Evolutionary conservation across 92 coral and sea anemone genomes (phyloP).

Genomic region (Phenganax subtilis): DNA sequence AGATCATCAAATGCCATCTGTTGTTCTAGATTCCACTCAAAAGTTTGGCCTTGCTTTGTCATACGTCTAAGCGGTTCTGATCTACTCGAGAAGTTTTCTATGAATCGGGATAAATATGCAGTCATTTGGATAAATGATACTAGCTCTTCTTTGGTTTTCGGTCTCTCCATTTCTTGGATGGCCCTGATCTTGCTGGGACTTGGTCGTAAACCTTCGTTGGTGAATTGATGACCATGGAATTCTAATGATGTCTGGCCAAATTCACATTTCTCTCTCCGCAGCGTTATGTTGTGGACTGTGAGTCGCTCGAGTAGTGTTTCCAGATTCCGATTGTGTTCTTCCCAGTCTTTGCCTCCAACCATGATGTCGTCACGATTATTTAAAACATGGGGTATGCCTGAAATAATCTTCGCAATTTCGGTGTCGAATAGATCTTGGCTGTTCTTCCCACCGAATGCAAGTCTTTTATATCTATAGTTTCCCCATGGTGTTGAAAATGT

Average conservation of each 20-base stretch:
- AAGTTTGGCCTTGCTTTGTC: too few relatives aligned
- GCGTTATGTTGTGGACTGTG: constrained; percentile 42
- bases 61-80: too few relatives aligned
- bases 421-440: constrained; percentile 18
- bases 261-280: constrained; percentile 56
- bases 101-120: too few relatives aligned
- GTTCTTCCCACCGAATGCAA: neutral
- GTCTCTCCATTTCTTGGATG: neutral
- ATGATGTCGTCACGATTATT: constrained; percentile 61
- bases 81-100: too few relatives aligned
- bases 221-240: constrained; percentile 49
- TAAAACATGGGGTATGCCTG: constrained; percentile 47
- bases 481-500: neutral
- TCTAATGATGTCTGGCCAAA: constrained; percentile 45
- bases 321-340: constrained; percentile 55
- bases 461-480: constrained; percentile 8
- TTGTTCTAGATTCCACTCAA: too few relatives aligned
- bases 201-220: constrained; percentile 40
- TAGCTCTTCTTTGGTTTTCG: neutral
- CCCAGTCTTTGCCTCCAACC: neutral
- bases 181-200: constrained; percentile 37
- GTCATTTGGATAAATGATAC: too few relatives aligned
- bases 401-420: constrained; percentile 36
- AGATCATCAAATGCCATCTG: too few relatives aligned
- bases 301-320: constrained; percentile 40